Conservation (phyloP, 2,797 vertebrate genomes). For the Chelidonichthys spinosus region DNA sequence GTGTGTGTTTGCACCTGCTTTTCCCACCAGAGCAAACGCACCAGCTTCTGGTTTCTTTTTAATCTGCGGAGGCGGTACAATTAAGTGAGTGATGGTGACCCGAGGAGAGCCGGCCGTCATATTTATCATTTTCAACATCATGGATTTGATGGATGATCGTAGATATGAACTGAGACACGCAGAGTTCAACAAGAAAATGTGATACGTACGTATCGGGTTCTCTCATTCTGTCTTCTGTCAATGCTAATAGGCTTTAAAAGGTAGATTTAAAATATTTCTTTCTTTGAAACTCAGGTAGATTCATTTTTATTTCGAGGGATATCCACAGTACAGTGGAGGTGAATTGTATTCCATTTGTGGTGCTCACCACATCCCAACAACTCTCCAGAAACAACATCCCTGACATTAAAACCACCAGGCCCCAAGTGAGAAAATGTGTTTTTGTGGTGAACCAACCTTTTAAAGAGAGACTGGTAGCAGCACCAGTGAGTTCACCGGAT, state of each 20-base stretch:
- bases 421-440: not conserved
- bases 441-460: not conserved
- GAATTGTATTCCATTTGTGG: not conserved
- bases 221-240: too few relatives aligned
- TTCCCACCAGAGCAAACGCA: not conserved
- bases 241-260: not conserved
- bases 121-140: not conserved
- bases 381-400: not conserved
- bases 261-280: not conserved
- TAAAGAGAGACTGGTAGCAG: not conserved
- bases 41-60: not conserved
- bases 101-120: not conserved
- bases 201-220: not conserved
- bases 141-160: not conserved
- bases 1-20: constrained; percentile 10
- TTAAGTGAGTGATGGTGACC: constrained; percentile 27
- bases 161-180: not conserved
- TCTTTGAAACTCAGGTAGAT: too few relatives aligned
- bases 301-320: not conserved
- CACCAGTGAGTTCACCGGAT: not conserved
- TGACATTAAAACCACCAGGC: not conserved
- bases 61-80: not conserved
- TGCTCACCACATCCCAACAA: not conserved
- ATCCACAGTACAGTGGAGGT: not conserved
- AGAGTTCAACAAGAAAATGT: not conserved